Evolutionary conservation across 2,797 vertebrate genomes (phyloP).

Genomic region (Leptoclinus maculatus): DNA sequence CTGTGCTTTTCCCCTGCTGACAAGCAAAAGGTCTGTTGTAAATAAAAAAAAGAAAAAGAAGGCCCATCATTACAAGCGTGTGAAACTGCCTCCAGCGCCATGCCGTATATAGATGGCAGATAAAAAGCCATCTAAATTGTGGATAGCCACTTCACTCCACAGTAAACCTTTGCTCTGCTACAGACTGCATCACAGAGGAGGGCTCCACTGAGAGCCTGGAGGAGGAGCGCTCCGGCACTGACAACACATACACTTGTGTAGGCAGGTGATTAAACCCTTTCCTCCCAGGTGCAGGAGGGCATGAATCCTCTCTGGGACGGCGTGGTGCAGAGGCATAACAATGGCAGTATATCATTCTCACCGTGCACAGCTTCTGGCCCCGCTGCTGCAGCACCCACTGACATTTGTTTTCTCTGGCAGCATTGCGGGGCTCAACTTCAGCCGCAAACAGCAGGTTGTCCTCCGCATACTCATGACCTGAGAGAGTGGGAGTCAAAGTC

Average conservation of each 20-base stretch:
- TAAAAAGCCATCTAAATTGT: slow-evolving; percentile 59
- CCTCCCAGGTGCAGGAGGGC: slow-evolving; percentile 52
- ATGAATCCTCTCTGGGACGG: slow-evolving; percentile 45
- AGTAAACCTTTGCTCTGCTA: slow-evolving; percentile 43
- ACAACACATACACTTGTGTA: slow-evolving; percentile 52
- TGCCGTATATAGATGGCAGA: slow-evolving; percentile 42
- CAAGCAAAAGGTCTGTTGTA: slow-evolving; percentile 1
- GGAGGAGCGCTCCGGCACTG: slow-evolving; percentile 29
- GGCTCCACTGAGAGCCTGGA: slow-evolving; percentile 25
- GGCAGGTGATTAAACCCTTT: slow-evolving; percentile 66
- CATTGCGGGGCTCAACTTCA: slow-evolving; percentile 91
- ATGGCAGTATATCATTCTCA: slow-evolving; percentile 73
- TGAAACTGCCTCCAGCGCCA: slow-evolving; percentile 18
- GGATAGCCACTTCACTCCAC: slow-evolving; percentile 34
- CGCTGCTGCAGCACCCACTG: slow-evolving; percentile 89
- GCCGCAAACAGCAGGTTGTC: slow-evolving; percentile 95
- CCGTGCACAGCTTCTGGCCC: slow-evolving; percentile 89
- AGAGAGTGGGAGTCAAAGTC: neutral
- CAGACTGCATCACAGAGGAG: slow-evolving; percentile 52
- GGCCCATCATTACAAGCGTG: neutral
- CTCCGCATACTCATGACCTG: slow-evolving; percentile 96
- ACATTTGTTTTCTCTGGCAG: slow-evolving; percentile 88
- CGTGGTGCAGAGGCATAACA: slow-evolving; percentile 58
- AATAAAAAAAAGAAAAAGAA: neutral
- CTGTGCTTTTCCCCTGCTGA: slow-evolving; percentile 5